Evolutionary conservation across 2,797 vertebrate species (phyloP).

Genomic region (Gobio occitaniae): DNA sequence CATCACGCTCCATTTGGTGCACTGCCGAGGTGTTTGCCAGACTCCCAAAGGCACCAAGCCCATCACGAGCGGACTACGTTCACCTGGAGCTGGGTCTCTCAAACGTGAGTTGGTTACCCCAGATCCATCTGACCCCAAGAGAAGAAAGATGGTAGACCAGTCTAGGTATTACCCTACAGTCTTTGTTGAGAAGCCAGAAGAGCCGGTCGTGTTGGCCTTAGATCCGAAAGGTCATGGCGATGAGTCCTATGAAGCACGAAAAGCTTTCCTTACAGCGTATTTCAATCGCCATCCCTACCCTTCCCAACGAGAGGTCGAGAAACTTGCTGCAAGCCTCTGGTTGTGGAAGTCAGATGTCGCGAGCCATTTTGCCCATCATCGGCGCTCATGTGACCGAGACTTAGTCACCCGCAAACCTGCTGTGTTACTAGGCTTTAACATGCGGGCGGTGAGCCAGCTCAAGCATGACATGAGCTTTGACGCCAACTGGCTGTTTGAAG

Average conservation of each 20-base stretch:
- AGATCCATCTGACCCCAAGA: conserved; percentile 83
- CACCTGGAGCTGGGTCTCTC: conserved; percentile 80
- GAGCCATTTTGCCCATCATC: conserved; percentile 90
- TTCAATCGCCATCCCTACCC: conserved; percentile 95
- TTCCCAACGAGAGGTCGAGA: conserved; percentile 88
- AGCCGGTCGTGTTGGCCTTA: conserved; percentile 85
- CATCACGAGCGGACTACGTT: conserved; percentile 78
- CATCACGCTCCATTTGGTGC: conserved; percentile 95
- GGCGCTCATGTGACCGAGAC: conserved; percentile 83
- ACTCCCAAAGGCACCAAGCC: conserved; percentile 86
- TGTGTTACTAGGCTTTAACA: conserved; percentile 94
- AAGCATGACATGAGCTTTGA: conserved; percentile 91
- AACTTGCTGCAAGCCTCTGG: conserved; percentile 92
- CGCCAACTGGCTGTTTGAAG: conserved; percentile 81
- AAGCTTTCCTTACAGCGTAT: conserved; percentile 93
- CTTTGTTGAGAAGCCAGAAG: conserved; percentile 81
- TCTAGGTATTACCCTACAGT: conserved; percentile 75
- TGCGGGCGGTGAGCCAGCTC: conserved; percentile 90
- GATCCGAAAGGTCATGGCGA: conserved; percentile 94
- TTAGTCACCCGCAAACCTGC: conserved; percentile 85
- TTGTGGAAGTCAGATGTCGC: conserved; percentile 97
- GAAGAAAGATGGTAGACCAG: conserved; percentile 79
- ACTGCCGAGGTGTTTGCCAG: conserved; percentile 95
- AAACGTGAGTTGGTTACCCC: conserved; percentile 88
- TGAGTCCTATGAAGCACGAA: conserved; percentile 93